These are phyloP conservation scores for Egretta garzetta DNA, from an alignment of 2,113 vertebrate species.

Conservation along the genomic window DNA sequence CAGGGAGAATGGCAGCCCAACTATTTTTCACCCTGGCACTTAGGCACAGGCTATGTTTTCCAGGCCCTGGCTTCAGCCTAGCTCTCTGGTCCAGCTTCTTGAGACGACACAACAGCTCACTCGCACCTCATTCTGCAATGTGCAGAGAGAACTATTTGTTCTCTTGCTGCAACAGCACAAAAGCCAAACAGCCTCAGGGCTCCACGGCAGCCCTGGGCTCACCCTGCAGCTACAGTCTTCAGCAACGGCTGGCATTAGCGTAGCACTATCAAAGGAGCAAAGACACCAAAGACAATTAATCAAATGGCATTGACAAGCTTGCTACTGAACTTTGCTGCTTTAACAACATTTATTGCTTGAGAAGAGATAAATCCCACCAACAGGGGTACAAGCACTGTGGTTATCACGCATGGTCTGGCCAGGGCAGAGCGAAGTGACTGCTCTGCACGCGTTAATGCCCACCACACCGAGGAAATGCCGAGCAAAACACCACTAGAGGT, in stretches of 20 bases:
- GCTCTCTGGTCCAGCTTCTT: neutral
- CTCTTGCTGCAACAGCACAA: neutral
- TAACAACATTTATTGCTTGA: neutral
- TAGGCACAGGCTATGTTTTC: neutral
- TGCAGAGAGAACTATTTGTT: conserved; percentile 35
- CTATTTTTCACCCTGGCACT: neutral
- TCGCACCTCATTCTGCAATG: conserved; percentile 43
- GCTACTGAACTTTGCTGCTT: neutral
- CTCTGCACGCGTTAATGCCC: neutral
- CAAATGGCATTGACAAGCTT: neutral
- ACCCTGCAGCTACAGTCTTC: neutral
- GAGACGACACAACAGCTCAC: neutral
- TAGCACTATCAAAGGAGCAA: rapidly evolving
- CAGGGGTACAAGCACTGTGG: neutral
- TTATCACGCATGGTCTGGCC: rapidly evolving
- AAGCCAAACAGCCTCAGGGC: neutral
- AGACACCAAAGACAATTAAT: neutral
- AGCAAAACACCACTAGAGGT: neutral
- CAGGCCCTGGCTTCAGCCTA: neutral
- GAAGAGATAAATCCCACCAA: neutral
- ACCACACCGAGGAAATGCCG: rapidly evolving
- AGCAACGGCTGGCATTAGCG: neutral
- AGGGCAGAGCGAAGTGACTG: neutral
- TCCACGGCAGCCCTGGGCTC: neutral
- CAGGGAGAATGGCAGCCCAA: neutral